Base-by-base conservation (phyloP, 2,888 invertebrate genomes). In the Liposcelis brunnea region DNA sequence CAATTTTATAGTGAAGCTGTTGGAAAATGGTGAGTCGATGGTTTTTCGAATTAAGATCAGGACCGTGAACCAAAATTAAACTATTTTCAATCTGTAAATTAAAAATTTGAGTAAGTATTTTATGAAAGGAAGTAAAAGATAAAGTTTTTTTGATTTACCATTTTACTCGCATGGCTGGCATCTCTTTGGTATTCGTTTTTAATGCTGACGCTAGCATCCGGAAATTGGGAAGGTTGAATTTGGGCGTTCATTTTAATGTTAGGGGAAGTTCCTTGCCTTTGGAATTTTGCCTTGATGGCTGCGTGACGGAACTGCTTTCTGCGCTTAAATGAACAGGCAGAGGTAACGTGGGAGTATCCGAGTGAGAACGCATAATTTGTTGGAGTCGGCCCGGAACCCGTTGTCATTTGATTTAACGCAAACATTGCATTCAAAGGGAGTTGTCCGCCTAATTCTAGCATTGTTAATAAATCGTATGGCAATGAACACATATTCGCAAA, bases 401-500 rank as follows among this genome's bases (percentile, higher is more conserved):
- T 80, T 4, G 83, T 83, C 60, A 89, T 71, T 63, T 87, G 87
- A 62, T 89, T 89, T 48, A 89, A 65, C 40, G 86, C 80, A 46
- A 86, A 83, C 80, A 89, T 86, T 2, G 87, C 87, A 52, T 78
- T 82, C 50, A 85, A 86, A 0, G 86, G 82, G 11, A 84, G 83
- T 55, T 87, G 86, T 12, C 87, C 85, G 14, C 84, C 58, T 36
- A 84, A 68, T 61, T 89, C 87, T 49, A 87, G 62, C 72, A 89
- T 79, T 14, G 84, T 84, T 38, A 84, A 66, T 44, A 89, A 68
- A 64, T 93, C 91, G 60, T 86, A 84, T 2, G 90, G 87, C 19
- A 90, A 89, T 52, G 91, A 91, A 61, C 93, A 91, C 89, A 97
- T 93, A 61, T 90, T 90, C 49, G 86, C 85, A 46, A 90, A 68